Base-by-base conservation (phyloP, 2,113 vertebrate species). In the Motacilla tschutschensis region DNA sequence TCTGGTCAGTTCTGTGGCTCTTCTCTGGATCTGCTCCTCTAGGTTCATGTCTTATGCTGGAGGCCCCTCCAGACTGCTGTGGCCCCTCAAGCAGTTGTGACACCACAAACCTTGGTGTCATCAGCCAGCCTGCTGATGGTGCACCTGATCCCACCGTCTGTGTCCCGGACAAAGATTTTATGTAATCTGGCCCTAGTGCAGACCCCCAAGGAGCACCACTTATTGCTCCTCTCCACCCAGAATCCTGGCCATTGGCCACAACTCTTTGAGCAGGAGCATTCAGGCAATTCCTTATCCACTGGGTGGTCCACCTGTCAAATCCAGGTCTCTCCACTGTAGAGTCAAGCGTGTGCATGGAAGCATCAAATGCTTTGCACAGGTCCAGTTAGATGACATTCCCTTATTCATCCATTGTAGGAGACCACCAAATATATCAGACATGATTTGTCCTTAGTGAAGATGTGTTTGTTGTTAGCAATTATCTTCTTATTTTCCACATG, bases 381-480 rank as follows among this genome's bases (percentile, higher is more conserved):
- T 31, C n/a, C 21, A 13, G 15, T 50, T 20, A 33, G 15, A 38
- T 33, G 18, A 19, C n/a, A 59, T 38, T 59, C 19, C 33, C 15
- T 44, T 38, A 38, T 46, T 18, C 38, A 43, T 10, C 19, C 5
- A 3, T 16, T 0, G 0, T 10, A 59, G n/a, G 22, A 66, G 22
- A 15, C n/a, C 46, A 51, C 36, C 38, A 51, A 15, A 24, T 24
- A 3, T 3, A 6, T 36, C 53, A 46, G 24, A 16, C 8, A 20
- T 29, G 8, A 17, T 69, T 47, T 54, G 24, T 17, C 8, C 40
- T 46, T 60, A 25, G 7, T 76, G 47, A 84, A 53, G 38, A 10
- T 33, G 13, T 29, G 8, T 16, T 53, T 38, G 22, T 14, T 71
- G 40, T 67, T 40, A 47, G 13, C 10, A 67, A 7, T 46, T 38